A percentile compares a stretch with the other conserved stretches of the same genome.
These are phyloP conservation scores for Halichondria panicea DNA, from an alignment of 37 sponge, comb jelly and placozoan species.

Conservation along the genomic window DNA sequence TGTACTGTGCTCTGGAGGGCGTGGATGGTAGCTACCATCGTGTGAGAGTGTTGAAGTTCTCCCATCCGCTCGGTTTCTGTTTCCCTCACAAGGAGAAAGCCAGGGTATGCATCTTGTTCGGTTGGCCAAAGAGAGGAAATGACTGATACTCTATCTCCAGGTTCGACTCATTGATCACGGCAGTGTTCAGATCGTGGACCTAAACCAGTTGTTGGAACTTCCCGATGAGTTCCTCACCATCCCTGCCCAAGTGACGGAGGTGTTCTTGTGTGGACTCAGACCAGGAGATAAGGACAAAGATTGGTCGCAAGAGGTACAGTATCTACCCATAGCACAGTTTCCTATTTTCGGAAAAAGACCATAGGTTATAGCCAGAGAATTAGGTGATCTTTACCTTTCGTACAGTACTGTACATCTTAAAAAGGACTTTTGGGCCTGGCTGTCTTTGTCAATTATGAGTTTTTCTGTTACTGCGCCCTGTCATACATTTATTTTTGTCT, in stretches of 20 bases:
- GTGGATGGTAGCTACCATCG: slow-evolving; percentile 45
- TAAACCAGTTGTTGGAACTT: slow-evolving; percentile 60
- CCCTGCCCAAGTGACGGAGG: slow-evolving; percentile 70
- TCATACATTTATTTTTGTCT: neutral
- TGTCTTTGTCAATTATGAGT: neutral
- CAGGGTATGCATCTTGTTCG: slow-evolving; percentile 29
- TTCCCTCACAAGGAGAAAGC: slow-evolving; percentile 74
- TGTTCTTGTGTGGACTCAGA: slow-evolving; percentile 50
- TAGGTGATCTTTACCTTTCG: neutral
- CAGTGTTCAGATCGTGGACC: slow-evolving; percentile 49
- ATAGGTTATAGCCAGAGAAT: neutral
- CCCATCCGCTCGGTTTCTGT: slow-evolving; percentile 56
- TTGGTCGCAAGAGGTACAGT: slow-evolving; percentile 48
- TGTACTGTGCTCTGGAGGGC: slow-evolving; percentile 32
- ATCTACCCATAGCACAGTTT: too few relatives aligned
- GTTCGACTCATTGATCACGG: slow-evolving; percentile 74
- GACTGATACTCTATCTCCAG: slow-evolving; percentile 9
- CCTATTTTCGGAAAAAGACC: too few relatives aligned
- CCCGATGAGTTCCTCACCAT: slow-evolving; percentile 34
- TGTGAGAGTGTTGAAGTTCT: slow-evolving; percentile 57
- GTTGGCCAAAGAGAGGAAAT: too few relatives aligned
- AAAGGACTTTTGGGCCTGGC: too few relatives aligned
- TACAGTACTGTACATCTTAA: too few relatives aligned
- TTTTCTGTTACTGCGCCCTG: neutral
- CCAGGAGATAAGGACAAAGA: slow-evolving; percentile 70